Conservation (phyloP, 2,888 invertebrate genomes). For the Plagiodera versicolora region DNA sequence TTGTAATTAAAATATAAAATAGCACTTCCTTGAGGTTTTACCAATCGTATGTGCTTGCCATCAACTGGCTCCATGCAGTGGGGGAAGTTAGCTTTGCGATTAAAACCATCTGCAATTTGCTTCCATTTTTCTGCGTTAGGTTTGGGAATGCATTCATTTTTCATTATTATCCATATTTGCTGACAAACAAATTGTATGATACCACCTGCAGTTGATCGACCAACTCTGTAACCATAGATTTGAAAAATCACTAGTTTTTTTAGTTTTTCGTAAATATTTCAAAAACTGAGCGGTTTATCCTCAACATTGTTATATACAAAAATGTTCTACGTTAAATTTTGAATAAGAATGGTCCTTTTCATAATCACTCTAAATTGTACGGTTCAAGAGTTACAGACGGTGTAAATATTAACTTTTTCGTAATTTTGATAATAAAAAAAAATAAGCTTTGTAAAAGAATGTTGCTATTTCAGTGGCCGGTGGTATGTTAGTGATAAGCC, state of each 20-base stretch:
- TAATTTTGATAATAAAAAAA: too few relatives aligned
- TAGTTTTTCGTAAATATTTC: too few relatives aligned
- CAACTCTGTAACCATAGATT: conserved; percentile 16
- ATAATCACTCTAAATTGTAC: too few relatives aligned
- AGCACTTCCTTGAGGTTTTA: conserved; percentile 14
- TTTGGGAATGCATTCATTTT: conserved; percentile 13
- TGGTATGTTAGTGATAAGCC: too few relatives aligned
- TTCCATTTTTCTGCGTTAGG: conserved; percentile 13
- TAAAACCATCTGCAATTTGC: conserved; percentile 12
- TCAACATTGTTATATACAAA: too few relatives aligned
- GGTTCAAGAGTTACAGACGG: too few relatives aligned
- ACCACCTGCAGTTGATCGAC: conserved; percentile 13
- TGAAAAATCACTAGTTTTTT: background rate
- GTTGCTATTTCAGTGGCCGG: too few relatives aligned
- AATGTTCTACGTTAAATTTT: too few relatives aligned
- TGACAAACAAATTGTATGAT: conserved; percentile 15
- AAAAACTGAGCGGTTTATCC: too few relatives aligned
- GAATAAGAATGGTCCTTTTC: too few relatives aligned
- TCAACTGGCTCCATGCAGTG: conserved; percentile 10
- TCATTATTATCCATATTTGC: conserved; percentile 15
- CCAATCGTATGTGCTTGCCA: conserved; percentile 14
- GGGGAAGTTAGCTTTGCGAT: conserved; percentile 9
- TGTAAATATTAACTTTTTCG: too few relatives aligned
- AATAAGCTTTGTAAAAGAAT: too few relatives aligned
- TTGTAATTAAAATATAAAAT: conserved; percentile 17